A percentile compares a stretch with the other conserved stretches of the same genome.
phyloP scores from a whole-genome alignment of 2,888 invertebrate genomes.

The Mactromeris polynyma region DNA sequence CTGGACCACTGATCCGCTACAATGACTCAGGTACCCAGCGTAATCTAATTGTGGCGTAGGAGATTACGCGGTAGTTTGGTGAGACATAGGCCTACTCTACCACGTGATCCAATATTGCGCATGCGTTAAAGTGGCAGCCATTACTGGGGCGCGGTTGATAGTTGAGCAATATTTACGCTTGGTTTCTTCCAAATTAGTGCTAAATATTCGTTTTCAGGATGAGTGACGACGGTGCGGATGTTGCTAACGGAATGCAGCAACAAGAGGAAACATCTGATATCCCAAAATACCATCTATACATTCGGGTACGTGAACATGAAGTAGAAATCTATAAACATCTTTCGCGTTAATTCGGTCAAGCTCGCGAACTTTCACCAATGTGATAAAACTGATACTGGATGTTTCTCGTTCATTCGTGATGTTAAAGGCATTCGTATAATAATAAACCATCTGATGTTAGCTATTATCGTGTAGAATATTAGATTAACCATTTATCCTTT shows the following conservation, averaged over 20 bases:
- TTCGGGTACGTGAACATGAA: constrained; percentile 59
- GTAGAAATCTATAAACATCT: not conserved
- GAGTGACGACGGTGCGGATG: constrained; percentile 63
- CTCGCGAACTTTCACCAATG: not conserved
- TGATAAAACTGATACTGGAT: too few relatives aligned
- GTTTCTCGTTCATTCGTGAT: too few relatives aligned
- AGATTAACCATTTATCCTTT: too few relatives aligned
- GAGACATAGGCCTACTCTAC: constrained; percentile 9
- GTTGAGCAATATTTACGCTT: not conserved
- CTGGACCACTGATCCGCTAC: too few relatives aligned
- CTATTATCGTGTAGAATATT: too few relatives aligned
- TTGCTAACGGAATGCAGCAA: constrained; percentile 53
- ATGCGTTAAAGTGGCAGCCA: constrained; percentile 65
- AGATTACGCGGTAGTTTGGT: constrained; percentile 4
- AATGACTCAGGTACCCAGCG: too few relatives aligned
- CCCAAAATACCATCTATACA: constrained; percentile 64
- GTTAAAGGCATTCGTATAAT: too few relatives aligned
- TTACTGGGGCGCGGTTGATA: constrained; percentile 66
- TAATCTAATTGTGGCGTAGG: too few relatives aligned
- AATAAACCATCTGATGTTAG: too few relatives aligned
- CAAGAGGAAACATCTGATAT: constrained; percentile 47
- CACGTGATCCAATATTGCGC: constrained; percentile 55
- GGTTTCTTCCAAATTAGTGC: constrained; percentile 3
- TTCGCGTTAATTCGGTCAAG: not conserved
- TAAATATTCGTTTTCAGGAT: constrained; percentile 37